Percentiles rank a stretch among this genome's conserved stretches.
Evolutionary conservation across 2,797 vertebrate species (phyloP).

Genomic region (Sternarchorhynchus goeldii): DNA sequence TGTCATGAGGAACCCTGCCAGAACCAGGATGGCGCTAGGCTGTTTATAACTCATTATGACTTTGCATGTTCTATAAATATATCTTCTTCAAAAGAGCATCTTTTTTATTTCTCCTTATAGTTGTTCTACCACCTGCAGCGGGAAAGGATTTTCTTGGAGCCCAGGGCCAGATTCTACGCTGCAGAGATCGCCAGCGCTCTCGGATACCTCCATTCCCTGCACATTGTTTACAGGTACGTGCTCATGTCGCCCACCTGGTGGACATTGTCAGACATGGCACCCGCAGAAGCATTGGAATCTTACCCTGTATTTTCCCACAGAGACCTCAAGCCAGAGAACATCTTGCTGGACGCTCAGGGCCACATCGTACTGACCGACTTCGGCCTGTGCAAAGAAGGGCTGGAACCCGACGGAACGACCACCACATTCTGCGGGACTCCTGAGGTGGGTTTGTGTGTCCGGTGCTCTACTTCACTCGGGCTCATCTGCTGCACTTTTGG

Average conservation of each 20-base stretch:
- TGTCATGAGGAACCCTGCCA: background rate
- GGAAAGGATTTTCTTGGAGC: constrained; percentile 80
- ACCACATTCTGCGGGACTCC: constrained; percentile 97
- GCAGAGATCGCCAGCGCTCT: constrained; percentile 81
- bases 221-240: constrained; percentile 80
- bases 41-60: constrained; percentile 5
- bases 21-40: background rate
- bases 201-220: constrained; percentile 81
- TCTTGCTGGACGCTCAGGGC: constrained; percentile 92
- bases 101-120: constrained; percentile 55
- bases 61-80: too few species aligned
- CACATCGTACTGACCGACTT: constrained; percentile 98
- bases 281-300: background rate
- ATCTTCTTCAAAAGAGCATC: background rate
- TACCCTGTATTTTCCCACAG: constrained; percentile 68
- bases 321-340: constrained; percentile 98
- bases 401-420: constrained; percentile 89
- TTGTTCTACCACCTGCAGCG: constrained; percentile 84
- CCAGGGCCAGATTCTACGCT: constrained; percentile 79
- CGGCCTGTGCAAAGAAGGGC: constrained; percentile 96
- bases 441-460: constrained; percentile 77
- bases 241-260: constrained; percentile 60
- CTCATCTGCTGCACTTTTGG: background rate
- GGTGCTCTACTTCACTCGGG: background rate
- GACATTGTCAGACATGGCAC: constrained; percentile 12